Evolutionary conservation across 1,140 invertebrate genomes (phyloP).

Genomic region (Contarinia nasturtii): DNA sequence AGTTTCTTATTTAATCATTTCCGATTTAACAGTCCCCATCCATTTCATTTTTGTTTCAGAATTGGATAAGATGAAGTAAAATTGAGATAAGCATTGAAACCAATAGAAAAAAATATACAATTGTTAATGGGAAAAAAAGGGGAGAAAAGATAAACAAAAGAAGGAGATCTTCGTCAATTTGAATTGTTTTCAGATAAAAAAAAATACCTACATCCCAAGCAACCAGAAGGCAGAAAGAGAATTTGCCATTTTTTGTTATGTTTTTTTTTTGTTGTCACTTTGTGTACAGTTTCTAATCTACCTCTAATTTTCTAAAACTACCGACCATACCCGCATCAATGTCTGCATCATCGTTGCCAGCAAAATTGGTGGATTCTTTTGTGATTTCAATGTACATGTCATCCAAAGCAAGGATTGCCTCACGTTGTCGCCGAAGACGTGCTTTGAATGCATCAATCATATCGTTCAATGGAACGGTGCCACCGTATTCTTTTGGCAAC

Average conservation of each 20-base stretch:
- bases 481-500: conserved; percentile 71
- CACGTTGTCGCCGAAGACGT: conserved; percentile 37
- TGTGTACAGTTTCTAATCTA: conserved; percentile 33
- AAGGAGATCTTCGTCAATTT: neutral
- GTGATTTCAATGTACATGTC: conserved; percentile 59
- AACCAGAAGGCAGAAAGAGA: neutral
- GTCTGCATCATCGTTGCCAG: conserved; percentile 40
- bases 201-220: neutral
- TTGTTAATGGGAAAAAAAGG: neutral
- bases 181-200: neutral
- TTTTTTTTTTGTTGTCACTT: neutral
- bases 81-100: neutral
- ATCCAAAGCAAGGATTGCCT: conserved; percentile 48
- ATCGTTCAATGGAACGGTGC: conserved; percentile 49
- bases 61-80: neutral
- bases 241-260: neutral
- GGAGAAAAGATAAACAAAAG: too few relatives aligned
- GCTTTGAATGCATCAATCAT: conserved; percentile 61
- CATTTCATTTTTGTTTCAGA: too few relatives aligned
- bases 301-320: conserved; percentile 59
- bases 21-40: too few relatives aligned
- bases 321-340: conserved; percentile 47
- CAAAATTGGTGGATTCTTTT: conserved; percentile 34
- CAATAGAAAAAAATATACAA: neutral
- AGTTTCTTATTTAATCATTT: too few relatives aligned